Base-by-base conservation (phyloP, 2,888 invertebrate species). In the Mechanitis mazaeus region DNA sequence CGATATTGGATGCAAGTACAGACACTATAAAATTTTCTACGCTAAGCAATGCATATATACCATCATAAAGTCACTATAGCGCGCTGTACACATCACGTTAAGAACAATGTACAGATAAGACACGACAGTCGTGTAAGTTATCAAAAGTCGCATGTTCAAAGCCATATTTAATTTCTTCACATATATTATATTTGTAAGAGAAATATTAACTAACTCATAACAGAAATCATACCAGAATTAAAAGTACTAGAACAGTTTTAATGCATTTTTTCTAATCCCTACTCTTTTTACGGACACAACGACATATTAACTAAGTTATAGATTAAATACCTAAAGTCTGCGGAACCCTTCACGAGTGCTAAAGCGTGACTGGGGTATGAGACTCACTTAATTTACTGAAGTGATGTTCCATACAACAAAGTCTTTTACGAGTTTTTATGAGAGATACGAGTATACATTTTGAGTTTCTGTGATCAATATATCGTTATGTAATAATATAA, bases 381-480 rank as follows among this genome's bases (percentile, higher is more conserved):
- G 84, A 76, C 76, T 74, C 74, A 76, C 77, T 83, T 83, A 81
- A 85, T 84, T 82, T 81, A 78, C 77, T 72, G 66, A 58, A 66
- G 71, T 75, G 75, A 76, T 76, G 73, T 69, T 68, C 62, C 68
- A 66, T 68, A 79, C 77, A 77, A 74, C 70, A 73, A 68, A 70
- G 72, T 73, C 70, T 72, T 75, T 69, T 71, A 69, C 66, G 59
- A 67, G 62, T 72, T 72, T 73, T 80, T 75, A 71, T 71, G 60
- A 65, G 58, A 45, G 46, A 60, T 57, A 64, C 62, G 62, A 62
- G 58, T 58, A 55, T 62, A 60, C 64, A 64, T 64, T 56, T 54
- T 53, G 58, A 60, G 55, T 64, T 55, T 57, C 60, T 60, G 64
- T 67, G 60, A 61, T 67, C 56, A 66, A 64, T 53, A 50, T 61